phyloP scores from a whole-genome alignment of 2,888 invertebrate genomes.

The Nysson spinosus region DNA sequence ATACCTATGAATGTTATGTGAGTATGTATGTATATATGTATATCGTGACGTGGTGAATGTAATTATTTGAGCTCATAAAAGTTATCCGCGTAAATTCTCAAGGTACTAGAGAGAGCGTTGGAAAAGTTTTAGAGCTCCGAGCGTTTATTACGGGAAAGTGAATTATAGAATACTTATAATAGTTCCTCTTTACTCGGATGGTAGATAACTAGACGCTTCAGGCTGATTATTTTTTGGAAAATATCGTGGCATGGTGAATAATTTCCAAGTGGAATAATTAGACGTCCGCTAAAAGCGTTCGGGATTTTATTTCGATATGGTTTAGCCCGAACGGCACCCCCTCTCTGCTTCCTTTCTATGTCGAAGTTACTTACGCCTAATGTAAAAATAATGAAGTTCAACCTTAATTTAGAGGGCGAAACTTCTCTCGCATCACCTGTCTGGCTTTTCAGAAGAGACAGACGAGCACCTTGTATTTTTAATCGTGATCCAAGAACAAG shows the following conservation, averaged over 20 bases:
- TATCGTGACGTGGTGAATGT: conserved; percentile 28
- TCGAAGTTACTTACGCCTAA: conserved; percentile 66
- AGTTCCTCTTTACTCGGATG: background rate
- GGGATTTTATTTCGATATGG: no score
- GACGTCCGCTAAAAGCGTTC: conserved; percentile 68
- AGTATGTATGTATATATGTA: background rate
- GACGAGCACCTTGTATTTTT: conserved; percentile 21
- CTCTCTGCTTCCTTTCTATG: conserved; percentile 45
- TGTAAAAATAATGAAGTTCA: conserved; percentile 68
- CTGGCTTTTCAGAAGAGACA: conserved; percentile 25
- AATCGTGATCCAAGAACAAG: no score
- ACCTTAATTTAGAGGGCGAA: conserved; percentile 67
- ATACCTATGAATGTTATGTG: no score
- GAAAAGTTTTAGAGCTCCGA: conserved; percentile 44
- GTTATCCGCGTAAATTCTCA: conserved; percentile 58
- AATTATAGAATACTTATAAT: conserved; percentile 52
- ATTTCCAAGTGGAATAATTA: conserved; percentile 55
- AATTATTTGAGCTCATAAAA: conserved; percentile 58
- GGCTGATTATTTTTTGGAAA: conserved; percentile 34
- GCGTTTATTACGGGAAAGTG: conserved; percentile 54
- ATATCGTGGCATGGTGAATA: conserved; percentile 27
- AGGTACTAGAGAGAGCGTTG: conserved; percentile 31
- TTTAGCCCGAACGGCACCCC: conserved; percentile 60
- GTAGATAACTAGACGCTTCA: background rate
- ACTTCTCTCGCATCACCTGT: conserved; percentile 8